Evolutionary conservation across 92 coral and sea anemone species (phyloP), one percentile per base, ranked within the genome.

Genomic region (Zoanthus gigantus): DNA sequence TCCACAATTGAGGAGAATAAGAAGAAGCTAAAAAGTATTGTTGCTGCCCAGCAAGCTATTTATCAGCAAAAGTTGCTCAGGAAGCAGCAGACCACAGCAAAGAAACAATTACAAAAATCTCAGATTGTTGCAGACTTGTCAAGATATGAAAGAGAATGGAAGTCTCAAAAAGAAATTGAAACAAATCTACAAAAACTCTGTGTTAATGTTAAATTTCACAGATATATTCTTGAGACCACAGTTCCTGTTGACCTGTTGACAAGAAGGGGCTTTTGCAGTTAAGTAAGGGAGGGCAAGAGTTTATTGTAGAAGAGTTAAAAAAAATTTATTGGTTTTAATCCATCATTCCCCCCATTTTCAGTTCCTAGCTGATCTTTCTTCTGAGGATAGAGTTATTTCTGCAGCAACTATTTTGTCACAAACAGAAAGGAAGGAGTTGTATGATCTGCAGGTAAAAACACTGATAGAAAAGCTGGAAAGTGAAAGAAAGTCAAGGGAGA

Each of bases 161-260:
- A 72, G 48, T 72, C 76, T 32, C 17, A 72, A 72, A 52, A 72
- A 72, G 76, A 72, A 72, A 44, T 32, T 34, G 44, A 72, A 72
- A 72, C 76, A 32, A 72, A 72, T 72, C 48, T 72, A 44, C 76
- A 72, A 72, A 34, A 32, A 31, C 54, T 72, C 48, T 13, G 52
- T 31, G 48, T 15, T 72, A 37, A 44, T 72, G 76, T 74, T 74
- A 74, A 74, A 47, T 74, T 74, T 15, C 78, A 74, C 23, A 74
- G 17, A 7, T 69, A 48, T 46, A n/a, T 74, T 47, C 54, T 74
- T 44, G 78, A 42, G 57, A 74, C 78, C 10, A 57, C 78, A 3
- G 78, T 74, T 74, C 78, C 78, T 44, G 60, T 47, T 46, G 78
- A 74, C 78, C 78, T 44, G 60, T 47, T 46, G 78, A 74, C 54